Conservation (phyloP, 2,113 vertebrate species). For the Naja naja region DNA sequence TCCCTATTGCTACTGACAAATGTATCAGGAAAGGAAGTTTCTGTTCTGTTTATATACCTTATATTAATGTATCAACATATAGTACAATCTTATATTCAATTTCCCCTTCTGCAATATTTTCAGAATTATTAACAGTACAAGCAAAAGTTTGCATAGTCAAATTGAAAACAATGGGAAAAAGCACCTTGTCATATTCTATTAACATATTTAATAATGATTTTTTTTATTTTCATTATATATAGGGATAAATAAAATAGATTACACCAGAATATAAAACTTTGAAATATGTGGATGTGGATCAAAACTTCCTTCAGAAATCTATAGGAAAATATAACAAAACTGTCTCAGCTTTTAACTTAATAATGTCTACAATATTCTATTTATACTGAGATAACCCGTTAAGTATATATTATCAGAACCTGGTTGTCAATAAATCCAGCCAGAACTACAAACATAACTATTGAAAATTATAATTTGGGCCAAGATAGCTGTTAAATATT, state of each 20-base stretch:
- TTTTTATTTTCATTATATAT: neutral
- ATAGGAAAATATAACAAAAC: neutral
- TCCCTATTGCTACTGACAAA: too few relatives aligned
- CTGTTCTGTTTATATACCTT: too few relatives aligned
- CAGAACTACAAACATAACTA: neutral
- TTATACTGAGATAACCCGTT: neutral
- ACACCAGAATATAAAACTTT: neutral
- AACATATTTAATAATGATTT: neutral
- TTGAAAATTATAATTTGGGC: neutral
- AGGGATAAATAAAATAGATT: neutral
- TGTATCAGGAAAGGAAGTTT: too few relatives aligned
- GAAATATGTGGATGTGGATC: neutral
- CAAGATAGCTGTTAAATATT: neutral
- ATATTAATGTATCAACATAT: too few relatives aligned
- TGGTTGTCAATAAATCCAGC: neutral
- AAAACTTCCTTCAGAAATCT: neutral
- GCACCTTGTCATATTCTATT: neutral
- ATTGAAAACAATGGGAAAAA: neutral
- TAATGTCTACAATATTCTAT: neutral
- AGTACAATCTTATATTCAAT: too few relatives aligned
- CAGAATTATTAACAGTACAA: neutral
- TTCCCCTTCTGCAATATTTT: too few relatives aligned
- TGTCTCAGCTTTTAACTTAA: neutral
- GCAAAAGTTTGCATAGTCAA: neutral
- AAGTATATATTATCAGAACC: neutral